phyloP scores from a whole-genome alignment of 2,797 vertebrate species.

The Myoxocephalus aenaeus region DNA sequence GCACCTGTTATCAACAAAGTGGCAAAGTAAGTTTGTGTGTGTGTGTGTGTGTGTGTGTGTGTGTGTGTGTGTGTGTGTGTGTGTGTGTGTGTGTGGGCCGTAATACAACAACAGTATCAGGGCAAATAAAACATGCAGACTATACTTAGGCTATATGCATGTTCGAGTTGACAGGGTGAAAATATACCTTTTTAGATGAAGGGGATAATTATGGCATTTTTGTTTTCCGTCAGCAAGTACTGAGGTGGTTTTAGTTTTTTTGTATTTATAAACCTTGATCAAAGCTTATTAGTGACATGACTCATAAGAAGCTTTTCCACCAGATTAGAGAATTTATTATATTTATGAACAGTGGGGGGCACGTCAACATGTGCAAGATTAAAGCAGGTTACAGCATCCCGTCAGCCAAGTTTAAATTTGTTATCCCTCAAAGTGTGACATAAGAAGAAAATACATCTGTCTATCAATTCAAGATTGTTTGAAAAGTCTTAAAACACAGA shows the following conservation, averaged over 20 bases:
- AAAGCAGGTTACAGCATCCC: slow-evolving; percentile 16
- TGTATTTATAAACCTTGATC: slow-evolving; percentile 1
- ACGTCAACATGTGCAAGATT: slow-evolving; percentile 9
- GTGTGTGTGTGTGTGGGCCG: too few relatives aligned
- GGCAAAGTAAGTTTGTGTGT: slow-evolving; percentile 87
- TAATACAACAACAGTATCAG: too few relatives aligned
- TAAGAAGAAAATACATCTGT: background rate
- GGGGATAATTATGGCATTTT: background rate
- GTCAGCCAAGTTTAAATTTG: slow-evolving; percentile 7
- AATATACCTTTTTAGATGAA: background rate
- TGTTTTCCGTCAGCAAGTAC: background rate
- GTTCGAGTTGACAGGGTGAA: too few relatives aligned
- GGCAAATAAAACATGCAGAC: too few relatives aligned
- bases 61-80: too few relatives aligned
- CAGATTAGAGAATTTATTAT: slow-evolving; percentile 37
- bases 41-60: too few relatives aligned
- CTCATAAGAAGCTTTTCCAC: slow-evolving; percentile 15
- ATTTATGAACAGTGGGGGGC: slow-evolving; percentile 10
- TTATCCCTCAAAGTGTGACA: slow-evolving; percentile 4
- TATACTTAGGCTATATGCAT: too few relatives aligned
- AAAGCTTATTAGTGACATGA: slow-evolving; percentile 26
- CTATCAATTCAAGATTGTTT: background rate
- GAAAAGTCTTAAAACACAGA: background rate
- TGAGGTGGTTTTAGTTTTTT: background rate
- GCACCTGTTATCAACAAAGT: slow-evolving; percentile 97